Evolutionary conservation across 2,797 vertebrate species (phyloP).

Genomic region (Cercopithecus hamlyni): DNA sequence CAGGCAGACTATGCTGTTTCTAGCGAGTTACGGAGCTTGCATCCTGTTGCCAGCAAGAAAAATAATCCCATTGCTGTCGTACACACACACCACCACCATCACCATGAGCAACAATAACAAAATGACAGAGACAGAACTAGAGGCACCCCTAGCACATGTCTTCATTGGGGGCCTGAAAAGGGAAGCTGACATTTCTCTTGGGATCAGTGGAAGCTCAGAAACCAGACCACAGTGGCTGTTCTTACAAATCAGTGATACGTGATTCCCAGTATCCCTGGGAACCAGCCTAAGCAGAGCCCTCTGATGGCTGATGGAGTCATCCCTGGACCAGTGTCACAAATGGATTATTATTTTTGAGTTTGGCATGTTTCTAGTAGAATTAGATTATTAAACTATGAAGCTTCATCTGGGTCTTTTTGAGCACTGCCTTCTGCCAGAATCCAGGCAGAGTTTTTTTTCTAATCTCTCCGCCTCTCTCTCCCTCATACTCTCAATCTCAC

Average conservation of each 20-base stretch:
- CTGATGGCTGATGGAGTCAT: not conserved
- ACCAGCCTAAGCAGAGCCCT: not conserved
- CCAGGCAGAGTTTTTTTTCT: not conserved
- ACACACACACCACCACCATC: not conserved
- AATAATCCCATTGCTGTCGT: not conserved
- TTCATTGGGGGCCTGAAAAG: not conserved
- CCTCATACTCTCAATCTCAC: not conserved
- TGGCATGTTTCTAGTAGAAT: conserved; percentile 46
- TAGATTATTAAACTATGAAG: conserved; percentile 73
- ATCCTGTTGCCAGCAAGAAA: conserved; percentile 53
- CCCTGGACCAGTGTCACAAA: conserved; percentile 35
- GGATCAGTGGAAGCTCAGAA: not conserved
- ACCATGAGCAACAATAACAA: not conserved
- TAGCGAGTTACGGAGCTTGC: conserved; percentile 44
- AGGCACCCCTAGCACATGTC: not conserved
- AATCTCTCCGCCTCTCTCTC: not conserved
- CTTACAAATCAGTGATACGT: conserved; percentile 1
- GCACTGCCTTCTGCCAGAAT: conserved; percentile 54
- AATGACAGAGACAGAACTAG: not conserved
- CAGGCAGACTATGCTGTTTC: conserved; percentile 60
- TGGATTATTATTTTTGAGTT: conserved; percentile 49
- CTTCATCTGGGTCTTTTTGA: not conserved
- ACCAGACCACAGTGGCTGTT: not conserved
- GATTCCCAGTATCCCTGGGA: not conserved
- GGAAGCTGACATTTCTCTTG: not conserved